Evolutionary conservation across 2,797 vertebrate genomes (phyloP).

Genomic region (Pteropus rufus): DNA sequence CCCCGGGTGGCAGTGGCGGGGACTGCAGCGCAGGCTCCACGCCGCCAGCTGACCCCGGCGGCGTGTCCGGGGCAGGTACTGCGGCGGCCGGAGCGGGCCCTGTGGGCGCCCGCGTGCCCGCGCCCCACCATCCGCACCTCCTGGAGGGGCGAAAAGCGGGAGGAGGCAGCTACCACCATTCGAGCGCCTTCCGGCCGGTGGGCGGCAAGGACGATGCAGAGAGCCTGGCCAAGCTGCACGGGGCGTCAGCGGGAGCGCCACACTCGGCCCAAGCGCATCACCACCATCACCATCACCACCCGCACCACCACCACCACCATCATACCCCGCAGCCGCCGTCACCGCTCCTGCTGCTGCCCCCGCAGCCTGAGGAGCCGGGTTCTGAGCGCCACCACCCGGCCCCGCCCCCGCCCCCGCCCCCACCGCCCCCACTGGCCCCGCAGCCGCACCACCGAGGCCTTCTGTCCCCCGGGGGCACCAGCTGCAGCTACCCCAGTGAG

Average conservation of each 20-base stretch:
- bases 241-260: slow-evolving; percentile 71
- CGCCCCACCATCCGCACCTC: slow-evolving; percentile 73
- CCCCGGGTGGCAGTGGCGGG: slow-evolving; percentile 81
- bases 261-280: slow-evolving; percentile 88
- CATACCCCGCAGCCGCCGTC: slow-evolving; percentile 66
- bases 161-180: slow-evolving; percentile 88
- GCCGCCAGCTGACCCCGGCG: slow-evolving; percentile 58
- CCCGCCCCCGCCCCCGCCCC: slow-evolving; percentile 66
- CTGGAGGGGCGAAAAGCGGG: slow-evolving; percentile 82
- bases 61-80: neutral
- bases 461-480: slow-evolving; percentile 86
- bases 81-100: slow-evolving; percentile 43
- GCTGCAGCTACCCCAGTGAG: slow-evolving; percentile 90
- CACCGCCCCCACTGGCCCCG: slow-evolving; percentile 55
- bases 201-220: slow-evolving; percentile 91
- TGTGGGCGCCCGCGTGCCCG: slow-evolving; percentile 81
- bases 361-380: slow-evolving; percentile 72
- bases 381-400: slow-evolving; percentile 74
- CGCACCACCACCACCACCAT: slow-evolving; percentile 65
- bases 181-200: slow-evolving; percentile 93
- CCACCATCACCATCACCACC: slow-evolving; percentile 65
- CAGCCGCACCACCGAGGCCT: slow-evolving; percentile 78
- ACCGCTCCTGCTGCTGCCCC: slow-evolving; percentile 63
- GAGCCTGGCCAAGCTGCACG: slow-evolving; percentile 94
- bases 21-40: slow-evolving; percentile 75